Conservation (phyloP, 2,888 invertebrate genomes). For the Spilosoma lubricipeda region DNA sequence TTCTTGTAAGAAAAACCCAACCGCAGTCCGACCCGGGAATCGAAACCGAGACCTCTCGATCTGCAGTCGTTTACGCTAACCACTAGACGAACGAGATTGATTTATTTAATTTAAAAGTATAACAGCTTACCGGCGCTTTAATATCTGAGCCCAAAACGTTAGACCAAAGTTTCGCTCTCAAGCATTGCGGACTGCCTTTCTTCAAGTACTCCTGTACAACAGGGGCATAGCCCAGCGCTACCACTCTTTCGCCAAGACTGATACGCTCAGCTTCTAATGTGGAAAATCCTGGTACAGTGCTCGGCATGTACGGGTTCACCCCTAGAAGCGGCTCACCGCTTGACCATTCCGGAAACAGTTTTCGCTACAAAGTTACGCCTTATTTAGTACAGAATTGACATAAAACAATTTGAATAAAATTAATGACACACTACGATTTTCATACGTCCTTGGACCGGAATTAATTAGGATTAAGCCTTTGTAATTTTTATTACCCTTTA, state of each 20-base stretch:
- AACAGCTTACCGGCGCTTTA: conserved; percentile 85
- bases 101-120: background rate
- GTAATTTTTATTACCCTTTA: background rate
- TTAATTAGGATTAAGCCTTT: background rate
- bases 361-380: conserved; percentile 83
- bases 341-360: conserved; percentile 90
- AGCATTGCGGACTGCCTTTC: conserved; percentile 91
- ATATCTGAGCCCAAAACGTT: conserved; percentile 94
- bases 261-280: conserved; percentile 90
- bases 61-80: too few species aligned
- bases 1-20: too few species aligned
- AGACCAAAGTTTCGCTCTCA: conserved; percentile 94
- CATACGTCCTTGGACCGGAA: too few species aligned
- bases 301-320: conserved; percentile 87
- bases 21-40: too few species aligned
- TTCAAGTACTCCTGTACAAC: conserved; percentile 96
- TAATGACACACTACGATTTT: background rate
- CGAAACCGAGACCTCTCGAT: too few species aligned
- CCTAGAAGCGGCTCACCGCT: conserved; percentile 92
- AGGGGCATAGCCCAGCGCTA: conserved; percentile 93
- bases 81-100: background rate
- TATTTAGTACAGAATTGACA: background rate
- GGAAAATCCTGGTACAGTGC: conserved; percentile 83
- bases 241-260: conserved; percentile 91
- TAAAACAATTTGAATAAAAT: background rate